Evolutionary conservation across 92 coral and sea anemone genomes (phyloP), one percentile per base, ranked within the genome.

Genomic region (Zoanthus sansibaricus): DNA sequence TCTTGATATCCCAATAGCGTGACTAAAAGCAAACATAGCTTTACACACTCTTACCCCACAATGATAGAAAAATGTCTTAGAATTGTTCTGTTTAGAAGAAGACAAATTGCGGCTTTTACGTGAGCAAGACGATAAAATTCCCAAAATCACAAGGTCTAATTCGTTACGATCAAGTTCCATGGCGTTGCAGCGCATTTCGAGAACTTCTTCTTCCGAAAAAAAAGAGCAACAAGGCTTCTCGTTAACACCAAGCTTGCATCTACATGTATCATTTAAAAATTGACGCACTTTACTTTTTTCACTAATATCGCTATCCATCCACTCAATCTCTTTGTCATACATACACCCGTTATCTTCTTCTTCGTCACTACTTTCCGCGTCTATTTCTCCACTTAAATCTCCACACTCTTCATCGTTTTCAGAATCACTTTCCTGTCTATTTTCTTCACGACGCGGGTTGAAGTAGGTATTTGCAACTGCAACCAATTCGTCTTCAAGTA

Each of bases 1-100:
- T 6, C 76, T 71, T 6, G 59, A 72, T n/a, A 37, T 46, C 13
- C 91, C 91, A 48, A 87, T 44, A 10, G 79, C 69, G 47, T 87
- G 77, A n/a, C 33, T 9, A 44, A 79, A 76, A 48, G 77, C 69
- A 75, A 88, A 62, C 77, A 82, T 30, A 6, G 44, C 82, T 5
- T 46, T 88, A 59, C 88, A 74, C 31, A 88, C 82, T 37, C 82
- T 77, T 13, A 5, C 12, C 5, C 82, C 82, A 12, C 33, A 37
- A 55, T n/a, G 59, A 14, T 77, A 77, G 32, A 77, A 77, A 55
- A 33, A 9, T 42, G 9, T 76, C 68, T 76, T 76, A 32, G 64
- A 54, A 20, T 25, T 9, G 42, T 3, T 1, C 25, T 55, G 64
- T 13, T 11, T 6, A 13, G 15, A 9, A 14, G 4, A 3, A 13